Conservation (phyloP, 2,888 invertebrate genomes). For the Acleris literana region DNA sequence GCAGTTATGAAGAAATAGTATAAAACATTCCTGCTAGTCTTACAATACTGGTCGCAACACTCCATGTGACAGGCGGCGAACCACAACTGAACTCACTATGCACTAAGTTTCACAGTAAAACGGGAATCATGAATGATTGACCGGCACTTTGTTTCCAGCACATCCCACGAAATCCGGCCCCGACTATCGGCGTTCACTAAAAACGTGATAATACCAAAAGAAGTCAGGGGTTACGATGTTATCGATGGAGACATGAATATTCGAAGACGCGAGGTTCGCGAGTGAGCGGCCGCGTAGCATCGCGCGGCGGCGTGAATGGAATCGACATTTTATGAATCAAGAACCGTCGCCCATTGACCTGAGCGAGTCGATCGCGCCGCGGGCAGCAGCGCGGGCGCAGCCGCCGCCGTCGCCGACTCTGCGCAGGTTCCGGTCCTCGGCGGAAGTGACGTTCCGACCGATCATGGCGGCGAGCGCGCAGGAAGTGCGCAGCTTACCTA, state of each 20-base stretch:
- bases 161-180: slow-evolving; percentile 73
- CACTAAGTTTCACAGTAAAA: slow-evolving; percentile 73
- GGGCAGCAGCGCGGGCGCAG: slow-evolving; percentile 55
- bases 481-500: slow-evolving; percentile 84
- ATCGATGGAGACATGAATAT: slow-evolving; percentile 83
- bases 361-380: slow-evolving; percentile 42
- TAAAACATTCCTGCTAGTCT: slow-evolving; percentile 65
- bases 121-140: slow-evolving; percentile 57
- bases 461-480: slow-evolving; percentile 82
- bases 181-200: slow-evolving; percentile 71
- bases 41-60: slow-evolving; percentile 72
- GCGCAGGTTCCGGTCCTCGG: slow-evolving; percentile 70
- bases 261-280: slow-evolving; percentile 83
- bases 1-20: slow-evolving; percentile 24
- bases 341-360: slow-evolving; percentile 79
- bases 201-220: slow-evolving; percentile 80
- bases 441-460: slow-evolving; percentile 80
- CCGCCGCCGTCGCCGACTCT: slow-evolving; percentile 56
- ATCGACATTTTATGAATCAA: slow-evolving; percentile 83
- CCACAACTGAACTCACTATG: slow-evolving; percentile 74
- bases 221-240: slow-evolving; percentile 82
- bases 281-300: slow-evolving; percentile 78
- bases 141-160: slow-evolving; percentile 76
- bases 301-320: slow-evolving; percentile 80
- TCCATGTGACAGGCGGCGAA: slow-evolving; percentile 68